phyloP scores from a whole-genome alignment of 2,797 vertebrate species.

The Sebastes oblongus region DNA sequence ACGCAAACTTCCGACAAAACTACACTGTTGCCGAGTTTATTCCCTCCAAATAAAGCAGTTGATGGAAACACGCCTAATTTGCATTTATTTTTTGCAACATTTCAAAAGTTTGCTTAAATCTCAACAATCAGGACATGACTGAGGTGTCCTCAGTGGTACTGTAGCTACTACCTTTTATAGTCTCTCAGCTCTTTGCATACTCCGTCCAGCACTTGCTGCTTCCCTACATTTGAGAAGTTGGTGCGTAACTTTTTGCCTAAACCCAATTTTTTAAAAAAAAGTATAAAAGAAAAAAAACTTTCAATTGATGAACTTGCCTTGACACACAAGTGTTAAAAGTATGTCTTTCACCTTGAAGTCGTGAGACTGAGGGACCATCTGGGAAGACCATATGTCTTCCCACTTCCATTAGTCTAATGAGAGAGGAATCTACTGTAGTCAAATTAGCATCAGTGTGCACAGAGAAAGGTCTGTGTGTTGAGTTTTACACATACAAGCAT shows the following conservation, averaged over 20 bases:
- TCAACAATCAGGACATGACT: neutral
- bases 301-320: neutral
- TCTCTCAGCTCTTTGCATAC: neutral
- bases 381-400: conserved; percentile 60
- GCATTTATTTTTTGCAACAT: too few relatives aligned
- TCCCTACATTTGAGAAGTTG: neutral
- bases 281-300: neutral
- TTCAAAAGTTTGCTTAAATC: too few relatives aligned
- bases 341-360: conserved; percentile 57
- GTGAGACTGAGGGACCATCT: conserved; percentile 56
- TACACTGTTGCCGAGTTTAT: too few relatives aligned
- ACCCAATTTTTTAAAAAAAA: neutral
- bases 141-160: neutral
- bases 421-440: conserved; percentile 25
- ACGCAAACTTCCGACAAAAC: too few relatives aligned
- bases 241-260: neutral
- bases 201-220: neutral
- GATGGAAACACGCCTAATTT: too few relatives aligned
- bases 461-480: neutral
- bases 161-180: neutral
- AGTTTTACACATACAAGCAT: conserved; percentile 9
- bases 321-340: neutral
- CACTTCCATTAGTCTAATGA: conserved; percentile 43
- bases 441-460: conserved; percentile 32
- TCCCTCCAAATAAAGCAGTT: too few relatives aligned